Base-by-base conservation (phyloP, 2,888 invertebrate genomes). In the Sisyra nigra region DNA sequence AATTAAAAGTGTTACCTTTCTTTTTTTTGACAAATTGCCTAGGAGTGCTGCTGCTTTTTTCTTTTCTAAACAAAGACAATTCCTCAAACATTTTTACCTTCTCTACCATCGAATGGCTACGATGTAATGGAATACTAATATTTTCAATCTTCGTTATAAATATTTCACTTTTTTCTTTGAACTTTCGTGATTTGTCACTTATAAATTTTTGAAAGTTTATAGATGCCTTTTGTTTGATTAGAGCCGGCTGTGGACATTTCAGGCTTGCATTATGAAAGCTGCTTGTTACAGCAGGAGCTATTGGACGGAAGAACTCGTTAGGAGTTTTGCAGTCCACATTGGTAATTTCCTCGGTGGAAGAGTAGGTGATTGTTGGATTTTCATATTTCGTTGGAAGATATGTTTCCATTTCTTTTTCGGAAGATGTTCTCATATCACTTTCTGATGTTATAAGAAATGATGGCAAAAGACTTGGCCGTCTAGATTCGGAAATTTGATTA, bases 181-280 rank as follows among this genome's bases (percentile, higher is more conserved):
- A 42, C 33, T 33, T 44, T 9, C 45, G 39, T 3, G 41, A 38
- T 15, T 45, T 43, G 30, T 41, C 37, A 17, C 39, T 44, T 42
- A 31, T 48, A 45, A 47, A 46, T 24, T 24, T 24, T 24, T 24
- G 24, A 24, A 24, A 24, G 24, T 24, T 24, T 24, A 7, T 24
- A 3, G 43, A 45, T 47, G 31, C 44, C 42, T 42, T 46, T 19
- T 45, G 42, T 36, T 45, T 45, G 14, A 50, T 45, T 24, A 49
- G 45, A 6, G 47, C 45, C 31, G 51, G 51, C 13, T 48, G 33
- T 34, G 47, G 35, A 37, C 48, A 44, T 19, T 48, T 43, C 5
- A 47, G 44, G 40, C 46, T 51, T 6, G 48, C 47, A 44, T 45
- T 47, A 11, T 48, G 41, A 39, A 49, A 47, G 41, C 48, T 51